These are phyloP conservation scores for Corvus moneduloides DNA, from an alignment of 2,113 vertebrate species.

Conservation along the genomic window DNA sequence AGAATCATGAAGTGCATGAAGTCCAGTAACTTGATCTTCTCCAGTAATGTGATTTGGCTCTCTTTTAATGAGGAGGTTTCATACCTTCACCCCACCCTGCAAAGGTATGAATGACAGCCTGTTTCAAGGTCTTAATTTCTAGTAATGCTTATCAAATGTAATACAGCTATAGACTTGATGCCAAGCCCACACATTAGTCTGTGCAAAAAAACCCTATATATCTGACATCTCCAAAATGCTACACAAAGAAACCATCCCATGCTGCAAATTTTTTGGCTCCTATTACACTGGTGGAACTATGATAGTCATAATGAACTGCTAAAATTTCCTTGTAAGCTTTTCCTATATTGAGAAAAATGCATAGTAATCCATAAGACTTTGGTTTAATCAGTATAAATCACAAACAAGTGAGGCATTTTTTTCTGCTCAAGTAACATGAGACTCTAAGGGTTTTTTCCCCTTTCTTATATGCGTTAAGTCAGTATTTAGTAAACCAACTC, in stretches of 20 bases:
- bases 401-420: not conserved
- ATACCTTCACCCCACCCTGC: not conserved
- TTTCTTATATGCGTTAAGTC: not conserved
- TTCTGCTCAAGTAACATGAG: not conserved
- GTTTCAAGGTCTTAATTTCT: not conserved
- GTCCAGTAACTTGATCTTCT: not conserved
- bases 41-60: not conserved
- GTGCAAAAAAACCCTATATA: not conserved
- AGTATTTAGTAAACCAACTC: not conserved
- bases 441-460: rapidly evolving
- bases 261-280: not conserved
- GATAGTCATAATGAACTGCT: not conserved
- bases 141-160: not conserved
- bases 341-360: not conserved
- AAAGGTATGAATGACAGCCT: not conserved
- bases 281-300: not conserved
- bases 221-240: not conserved
- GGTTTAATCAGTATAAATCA: not conserved
- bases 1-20: not conserved
- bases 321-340: not conserved
- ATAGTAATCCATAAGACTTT: not conserved
- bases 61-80: not conserved
- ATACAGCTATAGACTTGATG: not conserved
- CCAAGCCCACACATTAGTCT: not conserved
- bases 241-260: not conserved